Conservation (phyloP, 2,113 vertebrate species). For the Tragelaphus scriptus region DNA sequence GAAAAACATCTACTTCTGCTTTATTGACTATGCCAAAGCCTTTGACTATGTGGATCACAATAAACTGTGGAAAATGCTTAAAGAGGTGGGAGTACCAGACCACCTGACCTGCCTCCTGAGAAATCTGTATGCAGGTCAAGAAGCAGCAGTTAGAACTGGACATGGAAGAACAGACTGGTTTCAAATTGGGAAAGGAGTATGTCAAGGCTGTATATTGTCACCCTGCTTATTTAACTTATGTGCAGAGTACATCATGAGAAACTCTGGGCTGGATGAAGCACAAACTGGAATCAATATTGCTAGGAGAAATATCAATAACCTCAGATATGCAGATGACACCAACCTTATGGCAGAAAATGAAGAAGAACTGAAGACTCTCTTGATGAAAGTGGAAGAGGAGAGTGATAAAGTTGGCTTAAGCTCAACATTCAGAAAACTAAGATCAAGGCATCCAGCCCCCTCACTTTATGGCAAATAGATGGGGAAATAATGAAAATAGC, state of each 20-base stretch:
- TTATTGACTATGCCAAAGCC: background rate
- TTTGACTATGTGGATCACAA: background rate
- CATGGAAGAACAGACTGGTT: background rate
- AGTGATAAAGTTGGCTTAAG: background rate
- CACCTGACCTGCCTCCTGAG: background rate
- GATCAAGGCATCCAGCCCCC: background rate
- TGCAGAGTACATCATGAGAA: background rate
- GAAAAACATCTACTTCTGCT: background rate
- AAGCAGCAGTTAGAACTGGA: background rate
- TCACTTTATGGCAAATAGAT: background rate
- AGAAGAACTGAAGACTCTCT: background rate
- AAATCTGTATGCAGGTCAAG: background rate
- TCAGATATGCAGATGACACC: background rate
- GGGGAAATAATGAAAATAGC: background rate
- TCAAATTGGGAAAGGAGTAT: background rate
- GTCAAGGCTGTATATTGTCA: background rate
- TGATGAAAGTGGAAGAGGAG: background rate
- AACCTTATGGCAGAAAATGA: background rate
- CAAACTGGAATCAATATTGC: background rate
- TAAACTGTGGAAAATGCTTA: background rate
- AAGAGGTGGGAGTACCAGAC: background rate
- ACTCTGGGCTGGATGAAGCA: background rate
- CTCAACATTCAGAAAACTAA: background rate
- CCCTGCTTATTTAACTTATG: background rate
- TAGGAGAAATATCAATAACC: fast-evolving